These are phyloP conservation scores for Papilio machaon DNA, from an alignment of 1,140 invertebrate genomes.

Conservation along the genomic window DNA sequence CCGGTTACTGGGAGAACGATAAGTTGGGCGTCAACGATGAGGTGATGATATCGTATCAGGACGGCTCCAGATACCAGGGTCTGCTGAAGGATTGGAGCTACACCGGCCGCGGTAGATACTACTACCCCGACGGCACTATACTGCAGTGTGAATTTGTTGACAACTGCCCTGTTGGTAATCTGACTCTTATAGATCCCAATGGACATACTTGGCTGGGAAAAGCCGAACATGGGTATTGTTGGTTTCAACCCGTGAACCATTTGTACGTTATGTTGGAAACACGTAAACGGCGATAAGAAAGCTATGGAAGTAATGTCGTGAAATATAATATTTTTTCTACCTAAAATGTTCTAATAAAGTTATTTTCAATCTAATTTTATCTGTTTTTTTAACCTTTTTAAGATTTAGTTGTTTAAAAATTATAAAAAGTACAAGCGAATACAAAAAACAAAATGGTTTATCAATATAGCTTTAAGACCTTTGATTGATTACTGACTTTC, in stretches of 20 bases:
- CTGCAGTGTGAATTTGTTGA: conserved; percentile 60
- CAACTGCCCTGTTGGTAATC: conserved; percentile 54
- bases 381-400: too few species aligned
- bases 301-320: not conserved
- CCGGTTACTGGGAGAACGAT: conserved; percentile 66
- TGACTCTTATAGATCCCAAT: conserved; percentile 54
- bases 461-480: too few species aligned
- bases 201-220: conserved; percentile 57
- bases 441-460: too few species aligned
- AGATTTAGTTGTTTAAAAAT: too few species aligned
- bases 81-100: conserved; percentile 67
- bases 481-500: too few species aligned
- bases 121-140: conserved; percentile 63
- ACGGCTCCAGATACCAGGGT: conserved; percentile 66
- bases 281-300: not conserved
- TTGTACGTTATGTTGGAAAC: conserved; percentile 53
- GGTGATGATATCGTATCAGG: conserved; percentile 55
- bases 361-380: not conserved
- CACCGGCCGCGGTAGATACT: conserved; percentile 57
- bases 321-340: not conserved
- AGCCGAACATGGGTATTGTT: conserved; percentile 57
- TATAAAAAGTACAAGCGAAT: too few species aligned
- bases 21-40: conserved; percentile 57
- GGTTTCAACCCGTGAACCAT: conserved; percentile 60
- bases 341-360: not conserved